Conservation (phyloP, 2,888 invertebrate genomes). For the Cephalotes varians region DNA sequence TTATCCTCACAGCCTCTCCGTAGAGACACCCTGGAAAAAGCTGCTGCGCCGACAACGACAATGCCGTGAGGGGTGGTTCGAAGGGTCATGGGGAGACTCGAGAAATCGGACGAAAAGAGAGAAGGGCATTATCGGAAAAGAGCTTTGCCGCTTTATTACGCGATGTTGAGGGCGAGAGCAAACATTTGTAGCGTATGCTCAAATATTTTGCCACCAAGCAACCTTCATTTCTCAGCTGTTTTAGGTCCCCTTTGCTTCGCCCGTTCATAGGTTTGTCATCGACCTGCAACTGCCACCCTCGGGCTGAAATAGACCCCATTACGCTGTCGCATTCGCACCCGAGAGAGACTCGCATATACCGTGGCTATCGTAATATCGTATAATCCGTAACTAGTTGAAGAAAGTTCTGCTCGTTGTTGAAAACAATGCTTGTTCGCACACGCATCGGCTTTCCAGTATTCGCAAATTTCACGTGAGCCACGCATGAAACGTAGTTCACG, state of each 20-base stretch:
- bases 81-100: constrained; percentile 25
- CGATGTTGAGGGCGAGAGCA: constrained; percentile 70
- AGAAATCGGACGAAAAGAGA: constrained; percentile 52
- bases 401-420: constrained; percentile 13
- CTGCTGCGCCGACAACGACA: constrained; percentile 15
- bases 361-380: constrained; percentile 7
- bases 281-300: constrained; percentile 28
- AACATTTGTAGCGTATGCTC: constrained; percentile 77
- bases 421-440: constrained; percentile 23
- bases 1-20: constrained; percentile 22
- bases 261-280: constrained; percentile 18
- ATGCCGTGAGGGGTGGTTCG: constrained; percentile 35
- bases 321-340: constrained; percentile 20
- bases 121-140: constrained; percentile 78
- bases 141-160: constrained; percentile 79
- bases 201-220: constrained; percentile 76
- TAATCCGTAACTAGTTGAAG: constrained; percentile 20
- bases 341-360: constrained; percentile 19
- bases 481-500: neutral
- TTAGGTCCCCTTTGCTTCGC: constrained; percentile 36
- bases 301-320: constrained; percentile 54
- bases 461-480: neutral
- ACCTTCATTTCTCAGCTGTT: constrained; percentile 3
- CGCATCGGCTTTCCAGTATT: neutral
- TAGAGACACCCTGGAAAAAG: constrained; percentile 29